Evolutionary conservation across 2,113 vertebrate genomes (phyloP), one percentile per base, ranked within the genome.

Genomic region (Saimiri boliviensis): DNA sequence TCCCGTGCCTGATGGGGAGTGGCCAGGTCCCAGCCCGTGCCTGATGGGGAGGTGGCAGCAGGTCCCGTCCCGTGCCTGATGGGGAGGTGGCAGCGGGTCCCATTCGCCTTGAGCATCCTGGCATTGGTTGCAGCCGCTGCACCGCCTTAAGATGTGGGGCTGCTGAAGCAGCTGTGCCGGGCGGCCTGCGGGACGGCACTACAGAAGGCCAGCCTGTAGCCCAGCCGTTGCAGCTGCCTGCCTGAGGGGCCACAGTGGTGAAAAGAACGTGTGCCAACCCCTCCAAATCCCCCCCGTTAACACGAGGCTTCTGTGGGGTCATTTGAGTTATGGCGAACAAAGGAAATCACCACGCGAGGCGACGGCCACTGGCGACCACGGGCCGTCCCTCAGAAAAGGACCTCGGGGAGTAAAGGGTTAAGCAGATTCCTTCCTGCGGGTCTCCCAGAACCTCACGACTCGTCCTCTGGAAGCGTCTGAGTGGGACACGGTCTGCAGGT

Each of bases 351-450:
- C 0, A 1, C 4, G 0, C 49, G 2, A 4, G 86, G 40, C 23
- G 1, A 14, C 5, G 2, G 42, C 23, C 8, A 3, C 1, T n/a
- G 2, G 79, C 21, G 0, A 1, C 1, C 32, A 0, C 0, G 12
- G 47, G 35, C 2, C 0, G 4, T 16, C 49, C 63, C 42, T 19
- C 0, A 0, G 17, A 3, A 70, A 45, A 3, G 68, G 49, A 47
- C 35, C 1, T 0, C 8, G 37, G 21, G 30, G 4, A 56, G 45
- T 13, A 4, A 45, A 66, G 80, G 25, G 40, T 6, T 3, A 40
- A n/a, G 23, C 80, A 3, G 71, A 2, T 14, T 11, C 74, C 35
- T 45, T 30, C 2, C 35, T 37, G 0, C 0, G 14, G 17, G 47
- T 37, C 21, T 5, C 70, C 81, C 54, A 10, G 49, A 56, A 25